Evolutionary conservation across 30 jellyfish, hydroid and myxozoan genomes (phyloP), one percentile per base, ranked within the genome.

Genomic region (Mastigias papua): DNA sequence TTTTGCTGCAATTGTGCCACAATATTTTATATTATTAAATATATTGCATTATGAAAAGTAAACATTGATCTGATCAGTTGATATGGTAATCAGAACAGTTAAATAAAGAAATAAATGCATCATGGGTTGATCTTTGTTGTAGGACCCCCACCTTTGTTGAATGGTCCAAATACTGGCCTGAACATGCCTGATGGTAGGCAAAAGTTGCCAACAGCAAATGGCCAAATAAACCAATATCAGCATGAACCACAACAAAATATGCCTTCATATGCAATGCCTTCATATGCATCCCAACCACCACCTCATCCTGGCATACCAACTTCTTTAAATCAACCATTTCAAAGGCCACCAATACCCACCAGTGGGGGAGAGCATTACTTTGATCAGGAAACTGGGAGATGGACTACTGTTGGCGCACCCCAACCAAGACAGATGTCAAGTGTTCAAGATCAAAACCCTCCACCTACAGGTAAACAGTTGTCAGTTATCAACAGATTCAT

Each of bases 301-400:
- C 16, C 10, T 17, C 61, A 30, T 8, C 48, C 62, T 48, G 61
- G 61, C 11, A 11, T 22, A 19, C 61, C 57, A 64, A 62, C 20
- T 69, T 19, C 46, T 2, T 60, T 34, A 9, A 57, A 46, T 31
- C 88, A 72, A 31, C 91, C 91, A 11, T 80, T 64, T 81, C 71
- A 80, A 32, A 48, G 81, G 50, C 77, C 74, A 28, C 91, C 92
- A 1, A 28, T 74, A 48, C 17, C 85, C 17, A 69, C 72, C 25
- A 54, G 31, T 26, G 48, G 76, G 20, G 75, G 48, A 25, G 67
- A 50, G 48, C 37, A 42, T 9, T 50, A 30, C 25, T 68, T 35
- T 82, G 91, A 85, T 54, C 81, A 65, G 54, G 94, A 85, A 75
- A 48, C 94, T 2, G 82, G 82, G 2, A 28, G 75, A 4, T 78